Evolutionary conservation across 2,888 invertebrate genomes (phyloP).

Genomic region (Hydrotaea cyrtoneurina): DNA sequence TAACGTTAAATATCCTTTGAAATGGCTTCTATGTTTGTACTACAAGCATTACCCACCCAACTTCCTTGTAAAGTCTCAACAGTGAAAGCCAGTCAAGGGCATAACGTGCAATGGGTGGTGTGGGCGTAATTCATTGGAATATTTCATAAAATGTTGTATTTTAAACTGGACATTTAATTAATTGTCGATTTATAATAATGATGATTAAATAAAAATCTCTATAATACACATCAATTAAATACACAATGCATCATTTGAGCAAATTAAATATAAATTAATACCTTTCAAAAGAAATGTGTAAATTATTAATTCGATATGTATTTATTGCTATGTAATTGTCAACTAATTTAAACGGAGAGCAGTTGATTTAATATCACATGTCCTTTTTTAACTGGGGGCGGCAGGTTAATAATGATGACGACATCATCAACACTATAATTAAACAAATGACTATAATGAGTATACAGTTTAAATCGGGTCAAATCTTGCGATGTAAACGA

Average conservation of each 20-base stretch:
- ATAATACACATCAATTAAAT: background rate
- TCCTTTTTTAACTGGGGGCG: too few relatives aligned
- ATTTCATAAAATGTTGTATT: too few relatives aligned
- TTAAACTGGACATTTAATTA: conserved; percentile 12
- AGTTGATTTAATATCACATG: background rate
- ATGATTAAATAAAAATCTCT: conserved; percentile 15
- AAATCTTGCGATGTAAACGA: too few relatives aligned
- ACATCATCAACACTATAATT: background rate
- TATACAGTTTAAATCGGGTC: too few relatives aligned
- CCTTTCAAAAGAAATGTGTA: conserved; percentile 5
- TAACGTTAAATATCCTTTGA: too few relatives aligned
- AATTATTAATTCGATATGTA: conserved; percentile 18
- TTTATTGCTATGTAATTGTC: conserved; percentile 1
- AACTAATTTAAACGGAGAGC: background rate
- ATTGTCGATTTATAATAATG: conserved; percentile 2
- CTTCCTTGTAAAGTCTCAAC: too few relatives aligned
- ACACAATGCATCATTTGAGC: background rate
- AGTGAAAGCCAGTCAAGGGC: too few relatives aligned
- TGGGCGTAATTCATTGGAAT: too few relatives aligned
- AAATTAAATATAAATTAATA: conserved; percentile 9
- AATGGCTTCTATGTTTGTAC: too few relatives aligned
- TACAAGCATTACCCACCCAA: too few relatives aligned
- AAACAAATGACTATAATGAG: too few relatives aligned
- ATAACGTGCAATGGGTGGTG: too few relatives aligned
- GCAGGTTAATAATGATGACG: background rate